A percentile compares a stretch with the other conserved stretches of the same genome.
These are phyloP conservation scores for Otus scops DNA, from an alignment of 2,797 vertebrate species.

Conservation along the genomic window DNA sequence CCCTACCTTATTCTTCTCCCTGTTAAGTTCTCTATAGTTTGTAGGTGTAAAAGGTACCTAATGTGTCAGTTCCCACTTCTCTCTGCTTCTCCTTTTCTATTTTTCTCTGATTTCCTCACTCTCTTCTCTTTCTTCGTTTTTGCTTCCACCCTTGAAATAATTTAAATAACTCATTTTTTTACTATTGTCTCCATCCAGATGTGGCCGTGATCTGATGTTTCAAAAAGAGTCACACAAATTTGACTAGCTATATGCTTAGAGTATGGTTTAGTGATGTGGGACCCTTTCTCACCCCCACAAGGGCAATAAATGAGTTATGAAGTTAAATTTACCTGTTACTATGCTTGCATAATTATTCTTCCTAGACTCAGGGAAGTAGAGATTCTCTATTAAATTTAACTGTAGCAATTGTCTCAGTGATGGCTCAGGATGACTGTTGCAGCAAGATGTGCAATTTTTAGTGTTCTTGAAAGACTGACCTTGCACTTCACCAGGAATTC, in stretches of 20 bases:
- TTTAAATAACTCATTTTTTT: neutral
- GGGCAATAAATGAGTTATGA: slow-evolving; percentile 6
- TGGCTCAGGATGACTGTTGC: neutral
- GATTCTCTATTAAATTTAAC: neutral
- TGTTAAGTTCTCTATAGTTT: neutral
- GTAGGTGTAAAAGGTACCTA: neutral
- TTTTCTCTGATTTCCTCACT: neutral
- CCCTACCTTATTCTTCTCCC: neutral
- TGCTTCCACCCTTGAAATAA: neutral
- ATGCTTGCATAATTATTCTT: neutral
- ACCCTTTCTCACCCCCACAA: neutral
- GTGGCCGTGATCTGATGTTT: neutral
- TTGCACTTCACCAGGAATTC: neutral
- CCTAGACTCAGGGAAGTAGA: neutral
- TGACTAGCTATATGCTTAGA: neutral
- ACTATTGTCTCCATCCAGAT: neutral
- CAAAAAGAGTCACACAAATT: neutral
- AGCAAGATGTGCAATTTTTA: neutral
- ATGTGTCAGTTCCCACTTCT: neutral
- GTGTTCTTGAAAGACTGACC: neutral
- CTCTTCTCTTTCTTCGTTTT: neutral
- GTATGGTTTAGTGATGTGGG: neutral
- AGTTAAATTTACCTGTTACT: slow-evolving; percentile 27
- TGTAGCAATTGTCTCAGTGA: neutral
- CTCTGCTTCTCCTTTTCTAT: neutral